These are phyloP conservation scores for Hirtodrosophila duncani DNA, from an alignment of 2,888 invertebrate species.

Conservation along the genomic window DNA sequence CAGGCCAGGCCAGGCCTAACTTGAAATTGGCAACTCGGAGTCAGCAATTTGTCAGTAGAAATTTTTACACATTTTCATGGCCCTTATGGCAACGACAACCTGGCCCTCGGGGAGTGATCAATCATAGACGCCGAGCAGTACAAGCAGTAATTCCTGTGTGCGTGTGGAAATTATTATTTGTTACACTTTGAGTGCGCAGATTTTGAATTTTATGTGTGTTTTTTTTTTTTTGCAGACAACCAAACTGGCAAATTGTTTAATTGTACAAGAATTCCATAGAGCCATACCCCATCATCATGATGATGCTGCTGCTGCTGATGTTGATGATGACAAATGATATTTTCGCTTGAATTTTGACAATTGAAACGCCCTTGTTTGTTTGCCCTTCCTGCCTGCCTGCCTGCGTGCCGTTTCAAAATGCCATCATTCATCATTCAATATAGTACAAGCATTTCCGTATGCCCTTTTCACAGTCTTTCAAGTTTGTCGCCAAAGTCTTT, in stretches of 20 bases:
- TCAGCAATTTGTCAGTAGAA: conserved; percentile 61
- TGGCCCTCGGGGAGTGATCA: conserved; percentile 69
- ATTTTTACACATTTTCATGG: conserved; percentile 62
- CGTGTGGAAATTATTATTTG: conserved; percentile 56
- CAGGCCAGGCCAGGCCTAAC: conserved; percentile 13
- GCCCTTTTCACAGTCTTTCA: conserved; percentile 28
- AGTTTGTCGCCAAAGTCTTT: conserved; percentile 70
- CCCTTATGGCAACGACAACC: conserved; percentile 50
- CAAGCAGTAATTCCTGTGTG: conserved; percentile 15
- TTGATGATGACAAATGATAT: conserved; percentile 27
- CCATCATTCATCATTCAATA: conserved; percentile 32
- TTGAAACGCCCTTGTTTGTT: conserved; percentile 25
- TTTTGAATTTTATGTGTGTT: conserved; percentile 7
- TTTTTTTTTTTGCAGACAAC: conserved; percentile 14
- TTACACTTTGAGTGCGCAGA: conserved; percentile 50
- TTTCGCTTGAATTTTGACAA: conserved; percentile 19
- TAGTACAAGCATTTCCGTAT: too few species aligned
- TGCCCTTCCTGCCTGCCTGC: background rate
- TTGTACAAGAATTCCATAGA: too few species aligned
- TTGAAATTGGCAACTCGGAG: conserved; percentile 32
- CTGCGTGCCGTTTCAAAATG: background rate
- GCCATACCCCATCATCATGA: too few species aligned
- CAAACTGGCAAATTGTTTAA: background rate
- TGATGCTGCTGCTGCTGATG: too few species aligned
- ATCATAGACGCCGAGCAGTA: conserved; percentile 52